Percentiles rank a stretch among this genome's conserved stretches.
phyloP scores from a whole-genome alignment of 1,140 invertebrate species.

The Anagrus nilaparvatae region DNA sequence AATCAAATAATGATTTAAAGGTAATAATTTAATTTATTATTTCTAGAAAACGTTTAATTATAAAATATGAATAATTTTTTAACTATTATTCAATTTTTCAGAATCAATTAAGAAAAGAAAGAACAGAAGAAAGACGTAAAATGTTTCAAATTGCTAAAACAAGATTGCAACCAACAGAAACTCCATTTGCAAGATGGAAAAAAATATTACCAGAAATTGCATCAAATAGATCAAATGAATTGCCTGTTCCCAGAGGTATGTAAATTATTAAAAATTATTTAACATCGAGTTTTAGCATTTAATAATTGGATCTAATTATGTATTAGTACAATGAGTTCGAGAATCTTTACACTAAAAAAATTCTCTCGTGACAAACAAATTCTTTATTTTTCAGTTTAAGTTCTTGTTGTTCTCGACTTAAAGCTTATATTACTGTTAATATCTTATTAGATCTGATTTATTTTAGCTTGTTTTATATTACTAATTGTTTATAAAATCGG shows the following conservation, averaged over 20 bases:
- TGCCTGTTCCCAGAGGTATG: too few species aligned
- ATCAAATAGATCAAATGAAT: constrained; percentile 32
- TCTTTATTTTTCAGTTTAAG: too few species aligned
- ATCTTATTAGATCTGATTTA: too few species aligned
- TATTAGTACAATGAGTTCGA: too few species aligned
- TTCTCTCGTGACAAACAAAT: too few species aligned
- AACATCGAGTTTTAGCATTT: too few species aligned
- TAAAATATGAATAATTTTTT: background rate
- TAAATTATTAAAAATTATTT: too few species aligned
- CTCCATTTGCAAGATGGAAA: constrained; percentile 57
- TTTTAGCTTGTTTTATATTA: too few species aligned
- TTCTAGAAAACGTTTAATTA: background rate
- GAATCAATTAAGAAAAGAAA: constrained; percentile 73
- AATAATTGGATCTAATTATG: too few species aligned
- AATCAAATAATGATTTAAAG: constrained; percentile 62
- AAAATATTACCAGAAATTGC: constrained; percentile 53
- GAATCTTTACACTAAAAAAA: too few species aligned
- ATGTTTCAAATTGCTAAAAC: constrained; percentile 79
- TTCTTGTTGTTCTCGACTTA: too few species aligned
- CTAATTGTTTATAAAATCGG: constrained; percentile 13
- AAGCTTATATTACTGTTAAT: too few species aligned
- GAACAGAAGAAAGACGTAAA: constrained; percentile 86
- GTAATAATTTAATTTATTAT: constrained; percentile 6
- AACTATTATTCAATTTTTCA: constrained; percentile 26
- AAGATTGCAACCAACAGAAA: constrained; percentile 47